Evolutionary conservation across 1,140 invertebrate species (phyloP), one percentile per base, ranked within the genome.

Genomic region (Agraylea sexmaculata): DNA sequence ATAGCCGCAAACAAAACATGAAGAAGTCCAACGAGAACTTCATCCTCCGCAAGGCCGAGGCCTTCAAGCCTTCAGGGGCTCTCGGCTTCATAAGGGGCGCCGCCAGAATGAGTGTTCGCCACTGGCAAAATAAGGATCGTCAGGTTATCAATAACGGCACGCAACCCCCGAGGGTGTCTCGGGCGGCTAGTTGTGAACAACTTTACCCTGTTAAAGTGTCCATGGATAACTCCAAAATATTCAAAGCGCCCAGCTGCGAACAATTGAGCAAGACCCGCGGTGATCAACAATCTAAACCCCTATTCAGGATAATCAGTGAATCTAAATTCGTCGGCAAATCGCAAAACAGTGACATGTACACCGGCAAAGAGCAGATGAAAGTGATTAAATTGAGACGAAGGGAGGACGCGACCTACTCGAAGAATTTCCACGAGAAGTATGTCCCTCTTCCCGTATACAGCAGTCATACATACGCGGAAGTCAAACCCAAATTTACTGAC

Each of bases 21-120:
- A 49, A 49, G 42, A 52, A 50, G 16, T 42, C 42, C 12, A 64
- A 66, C 50, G 61, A 68, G 45, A 64, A 66, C 47, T 77, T 77
- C 50, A 74, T 77, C 16, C 58, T 75, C 15, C 63, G 70, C 13
- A 70, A 71, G 31, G 66, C 66, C 2, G 60, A 73, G 47, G 69
- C 71, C 16, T 69, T 70, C 55, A 63, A 69, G 39, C 46, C 62
- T 36, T 18, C 54, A 47, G 10, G 52, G 42, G 42, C 55, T 49
- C 53, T 69, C 62, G 56, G 68, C 44, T 62, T 71, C 60, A 63
- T 74, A 51, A 63, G 64, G 50, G 64, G 62, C 11, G 66, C 66
- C 3, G 64, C 64, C 1, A 51, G 62, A n/a, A 54, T 67, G 12
- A 65, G 62, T 39, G 64, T 66, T 12, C 47, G 64, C 38, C 62